phyloP scores from a whole-genome alignment of 2,113 vertebrate genomes.

The Melozone crissalis region DNA sequence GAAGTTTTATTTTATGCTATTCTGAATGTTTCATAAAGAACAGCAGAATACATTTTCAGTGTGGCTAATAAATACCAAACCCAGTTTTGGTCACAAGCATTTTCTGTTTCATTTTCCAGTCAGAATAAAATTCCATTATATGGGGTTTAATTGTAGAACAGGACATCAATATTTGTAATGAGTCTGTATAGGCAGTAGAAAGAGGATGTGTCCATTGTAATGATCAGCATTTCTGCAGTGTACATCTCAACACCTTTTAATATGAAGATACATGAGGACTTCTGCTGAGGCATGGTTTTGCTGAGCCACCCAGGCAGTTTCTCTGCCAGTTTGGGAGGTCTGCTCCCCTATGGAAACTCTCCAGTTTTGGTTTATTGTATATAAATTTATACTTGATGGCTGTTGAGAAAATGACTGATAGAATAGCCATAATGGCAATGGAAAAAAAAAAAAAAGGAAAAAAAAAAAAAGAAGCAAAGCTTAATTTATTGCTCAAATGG shows the following conservation, averaged over 20 bases:
- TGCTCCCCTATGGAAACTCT: neutral
- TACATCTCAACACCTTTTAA: neutral
- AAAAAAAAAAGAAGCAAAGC: neutral
- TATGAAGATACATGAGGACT: neutral
- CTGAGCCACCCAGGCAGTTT: neutral
- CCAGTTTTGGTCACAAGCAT: neutral
- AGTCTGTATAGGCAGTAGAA: neutral
- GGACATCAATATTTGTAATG: neutral
- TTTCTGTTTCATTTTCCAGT: conserved; percentile 37
- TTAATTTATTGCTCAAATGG: neutral
- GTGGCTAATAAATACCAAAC: neutral
- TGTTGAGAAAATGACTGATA: neutral
- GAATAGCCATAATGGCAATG: neutral
- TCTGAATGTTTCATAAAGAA: neutral
- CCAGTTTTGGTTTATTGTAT: neutral
- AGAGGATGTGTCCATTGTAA: neutral
- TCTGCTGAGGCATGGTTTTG: neutral
- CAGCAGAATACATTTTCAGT: neutral
- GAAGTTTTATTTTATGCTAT: neutral
- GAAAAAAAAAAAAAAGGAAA: neutral
- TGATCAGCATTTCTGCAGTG: neutral
- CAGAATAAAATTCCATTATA: neutral
- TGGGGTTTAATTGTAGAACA: neutral
- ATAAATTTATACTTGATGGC: neutral
- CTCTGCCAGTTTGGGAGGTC: neutral